Base-by-base conservation (phyloP, 1,140 invertebrate species). In the Micrasema minimum region DNA sequence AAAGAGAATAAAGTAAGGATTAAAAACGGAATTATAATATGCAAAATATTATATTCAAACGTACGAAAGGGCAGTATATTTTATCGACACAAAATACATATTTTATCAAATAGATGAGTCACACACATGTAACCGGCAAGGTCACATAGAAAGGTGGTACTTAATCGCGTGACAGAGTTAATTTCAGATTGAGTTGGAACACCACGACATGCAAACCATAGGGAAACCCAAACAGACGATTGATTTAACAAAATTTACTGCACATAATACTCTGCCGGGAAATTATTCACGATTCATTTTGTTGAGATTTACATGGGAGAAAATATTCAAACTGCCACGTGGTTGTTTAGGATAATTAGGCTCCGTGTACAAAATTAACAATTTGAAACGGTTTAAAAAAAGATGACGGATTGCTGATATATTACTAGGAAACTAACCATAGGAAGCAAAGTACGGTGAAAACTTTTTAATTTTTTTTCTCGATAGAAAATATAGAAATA, bases 231-330 rank as follows among this genome's bases (percentile, higher is more conserved):
- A 48, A 18, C 18, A 2, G 2, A 20, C 5, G 46, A 48, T 48
- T 48, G 46, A 48, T 22, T 48, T 48, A 48, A 48, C 46, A 22
- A 22, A 48, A 22, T 22, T 16, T 48, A 48, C 16, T 10, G 45
- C 45, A 46, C 18, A 20, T 18, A 1, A 18, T 7, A 48, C 2
- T 1, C 0, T 1, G 6, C 16, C 16, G 7, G 26, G 3, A 31
- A 31, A 31, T 31, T 31, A 31, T 20, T 20, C 14, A 18, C 2
- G 14, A 48, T 1, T 48, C 1, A 20, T 18, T 18, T 11, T 48
- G 45, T 10, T 14, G 5, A 14, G 16, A 4, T 16, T 14, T 48
- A 18, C 6, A 10, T 2, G 11, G 14, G 14, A 46, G 7, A 18
- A n/a, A 16, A 46, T 18, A 46, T 18, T 5, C n/a, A 14, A 6